Evolutionary conservation across 2,888 invertebrate species (phyloP).

Genomic region (Scelioninae gen. 1): DNA sequence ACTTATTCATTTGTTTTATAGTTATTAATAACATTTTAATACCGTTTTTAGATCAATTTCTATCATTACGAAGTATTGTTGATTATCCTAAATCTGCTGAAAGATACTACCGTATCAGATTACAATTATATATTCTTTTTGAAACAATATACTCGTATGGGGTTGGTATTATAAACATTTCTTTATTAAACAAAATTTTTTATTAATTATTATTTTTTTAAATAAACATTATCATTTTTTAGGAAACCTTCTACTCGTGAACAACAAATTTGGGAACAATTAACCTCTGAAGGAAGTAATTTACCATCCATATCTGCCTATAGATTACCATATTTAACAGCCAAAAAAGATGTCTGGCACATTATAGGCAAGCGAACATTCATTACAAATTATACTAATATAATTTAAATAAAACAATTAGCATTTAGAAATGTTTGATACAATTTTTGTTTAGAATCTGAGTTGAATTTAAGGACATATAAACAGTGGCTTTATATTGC

Average conservation of each 20-base stretch:
- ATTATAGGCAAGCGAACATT: slow-evolving; percentile 79
- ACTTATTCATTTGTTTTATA: no score
- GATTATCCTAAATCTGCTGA: slow-evolving; percentile 83
- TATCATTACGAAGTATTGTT: slow-evolving; percentile 86
- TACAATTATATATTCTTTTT: slow-evolving; percentile 77
- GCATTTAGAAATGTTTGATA: neutral
- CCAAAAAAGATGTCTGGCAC: slow-evolving; percentile 83
- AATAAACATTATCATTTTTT: slow-evolving; percentile 55
- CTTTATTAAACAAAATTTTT: slow-evolving; percentile 58
- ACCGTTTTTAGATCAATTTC: slow-evolving; percentile 83
- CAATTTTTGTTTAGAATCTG: slow-evolving; percentile 77
- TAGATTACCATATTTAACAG: slow-evolving; percentile 84
- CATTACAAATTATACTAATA: neutral
- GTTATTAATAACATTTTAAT: neutral
- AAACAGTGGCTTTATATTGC: slow-evolving; percentile 85
- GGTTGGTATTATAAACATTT: slow-evolving; percentile 70
- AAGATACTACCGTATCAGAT: slow-evolving; percentile 74
- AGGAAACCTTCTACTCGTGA: slow-evolving; percentile 84
- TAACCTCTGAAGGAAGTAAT: slow-evolving; percentile 82
- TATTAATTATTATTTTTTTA: slow-evolving; percentile 59
- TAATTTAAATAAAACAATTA: neutral
- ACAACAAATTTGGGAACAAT: slow-evolving; percentile 85
- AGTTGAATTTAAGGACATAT: slow-evolving; percentile 85
- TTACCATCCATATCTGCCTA: slow-evolving; percentile 85
- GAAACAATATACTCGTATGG: slow-evolving; percentile 77